Conservation (phyloP, 2,888 invertebrate genomes). For the Machimus rusticus region DNA sequence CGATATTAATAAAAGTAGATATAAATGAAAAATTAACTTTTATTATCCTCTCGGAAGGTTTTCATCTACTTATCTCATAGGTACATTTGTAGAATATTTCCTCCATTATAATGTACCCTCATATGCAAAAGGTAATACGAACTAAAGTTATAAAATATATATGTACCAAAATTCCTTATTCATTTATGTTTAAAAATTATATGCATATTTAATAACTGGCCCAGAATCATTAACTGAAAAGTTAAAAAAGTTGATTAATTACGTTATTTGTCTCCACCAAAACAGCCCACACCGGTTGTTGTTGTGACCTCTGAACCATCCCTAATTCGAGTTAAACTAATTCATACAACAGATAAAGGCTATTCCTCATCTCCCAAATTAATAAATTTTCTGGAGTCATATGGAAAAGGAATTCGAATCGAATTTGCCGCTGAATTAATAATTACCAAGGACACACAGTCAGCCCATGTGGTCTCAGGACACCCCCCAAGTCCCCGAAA, state of each 20-base stretch:
- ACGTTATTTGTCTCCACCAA: background rate
- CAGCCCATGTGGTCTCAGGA: background rate
- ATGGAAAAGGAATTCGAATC: background rate
- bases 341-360: background rate
- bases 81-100: too few relatives aligned
- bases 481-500: background rate
- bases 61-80: too few relatives aligned
- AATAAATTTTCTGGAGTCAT: background rate
- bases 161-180: too few relatives aligned
- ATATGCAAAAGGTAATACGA: too few relatives aligned
- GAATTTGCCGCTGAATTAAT: conserved; percentile 11
- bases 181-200: too few relatives aligned
- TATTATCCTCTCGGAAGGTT: too few relatives aligned
- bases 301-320: background rate
- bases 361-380: background rate
- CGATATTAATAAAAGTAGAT: too few relatives aligned
- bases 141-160: too few relatives aligned
- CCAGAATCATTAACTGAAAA: background rate
- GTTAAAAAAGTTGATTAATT: background rate
- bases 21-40: too few relatives aligned
- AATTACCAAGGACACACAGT: background rate
- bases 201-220: background rate
- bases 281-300: background rate
- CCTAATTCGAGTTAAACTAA: background rate
- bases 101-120: too few relatives aligned